Evolutionary conservation across 2,113 vertebrate species (phyloP), one percentile per base, ranked within the genome.

Genomic region (Physeter macrocephalus): DNA sequence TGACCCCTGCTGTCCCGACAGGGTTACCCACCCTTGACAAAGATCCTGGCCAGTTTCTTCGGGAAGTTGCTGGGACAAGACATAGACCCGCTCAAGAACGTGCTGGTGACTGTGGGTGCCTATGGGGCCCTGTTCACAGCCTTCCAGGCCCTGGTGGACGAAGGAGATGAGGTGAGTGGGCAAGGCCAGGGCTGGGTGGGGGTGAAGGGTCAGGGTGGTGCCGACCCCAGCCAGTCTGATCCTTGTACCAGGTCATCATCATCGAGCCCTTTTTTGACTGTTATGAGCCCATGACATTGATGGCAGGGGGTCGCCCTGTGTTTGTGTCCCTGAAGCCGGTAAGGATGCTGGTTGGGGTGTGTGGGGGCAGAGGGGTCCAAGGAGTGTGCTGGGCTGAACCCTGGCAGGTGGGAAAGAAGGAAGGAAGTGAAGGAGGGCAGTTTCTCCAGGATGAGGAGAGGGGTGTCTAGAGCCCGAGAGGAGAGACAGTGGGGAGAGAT

Each of bases 221-320:
- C 84, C 20, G 34, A 61, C 20, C 49, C 49, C 66, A 34, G 41
- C 74, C 62, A 8, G 90, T 81, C 18, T 62, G 77, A 29, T 17
- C 14, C 67, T 95, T 23, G 14, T 23, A 10, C 80, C 96, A 99
- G 99, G 99, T 99, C 77, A 99, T 99, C 97, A 99, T 99, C 94
- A 98, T 99, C 1, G 99, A 99, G 85, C 99, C 99, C 0, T 99
- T 98, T 97, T 99, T 99, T 0, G 99, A 99, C 98, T 99, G 99
- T 98, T 99, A 99, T 25, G 98, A 99, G 95, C 98, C 99, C 0
- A 99, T 99, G 99, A 99, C 99, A 23, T 98, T 98, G 97, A 99
- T 99, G 99, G 99, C 99, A 9, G 99, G 99, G 36, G 99, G 99
- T 62, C 99, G 34, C 14, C 98, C 99, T 0, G 98, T 99, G 74